Evolutionary conservation across 2,888 invertebrate genomes (phyloP), one percentile per base, ranked within the genome.

Genomic region (Agrilus cyanescens): DNA sequence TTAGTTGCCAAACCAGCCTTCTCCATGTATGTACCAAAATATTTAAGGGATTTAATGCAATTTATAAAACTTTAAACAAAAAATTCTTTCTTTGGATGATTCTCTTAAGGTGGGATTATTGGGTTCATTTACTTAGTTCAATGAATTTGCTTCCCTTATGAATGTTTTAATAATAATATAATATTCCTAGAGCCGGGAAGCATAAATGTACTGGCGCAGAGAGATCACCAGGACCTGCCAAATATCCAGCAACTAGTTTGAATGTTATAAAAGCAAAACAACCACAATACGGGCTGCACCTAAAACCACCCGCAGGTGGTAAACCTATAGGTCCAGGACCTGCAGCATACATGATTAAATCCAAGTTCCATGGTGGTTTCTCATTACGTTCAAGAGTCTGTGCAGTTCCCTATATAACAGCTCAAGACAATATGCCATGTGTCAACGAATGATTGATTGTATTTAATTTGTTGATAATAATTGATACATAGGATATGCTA

Each of bases 341-440:
- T 10, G 74, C 73, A 14, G 72, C 69, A 15, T 75, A 75, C 62
- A 68, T 68, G 57, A 72, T 71, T 52, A 57, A 56, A 10, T 62
- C 70, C 46, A 67, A 70, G 62, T 67, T 67, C 43, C 66, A 67
- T 8, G 71, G 71, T 40, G 63, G 71, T 20, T 79, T 72, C 55
- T 76, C 78, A 14, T 80, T 80, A 58, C 80, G 80, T 25, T 67
- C 69, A 13, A 74, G 78, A 36, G 69, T 70, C 46, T 76, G 78
- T 58, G 72, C 68, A 12, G 68, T 71, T 32, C 73, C 77, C 4
- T 73, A 77, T 61, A 70, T 80, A 51, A 72, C 76, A 38, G 69
- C 71, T 16, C 71, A 74, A 44, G 78, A 80, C 56, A 71, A 73
- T 38, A 70, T 74, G 68, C 74, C 74, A 4, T 62, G 62, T 48